Percentiles rank a stretch among this genome's conserved stretches.
phyloP scores from a whole-genome alignment of 1,140 invertebrate species.

The Popillia japonica region DNA sequence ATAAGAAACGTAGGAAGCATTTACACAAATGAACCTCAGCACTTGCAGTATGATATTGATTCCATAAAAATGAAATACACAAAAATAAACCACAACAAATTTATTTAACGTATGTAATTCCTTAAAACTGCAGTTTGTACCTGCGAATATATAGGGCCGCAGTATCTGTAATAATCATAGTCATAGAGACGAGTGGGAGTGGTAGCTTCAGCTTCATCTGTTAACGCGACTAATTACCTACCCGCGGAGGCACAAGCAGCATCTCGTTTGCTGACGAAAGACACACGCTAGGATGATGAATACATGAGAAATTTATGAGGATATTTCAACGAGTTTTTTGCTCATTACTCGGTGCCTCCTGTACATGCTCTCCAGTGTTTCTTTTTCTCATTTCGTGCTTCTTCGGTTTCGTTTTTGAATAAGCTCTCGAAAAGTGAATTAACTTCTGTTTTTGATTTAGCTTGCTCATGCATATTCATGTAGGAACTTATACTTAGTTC shows the following conservation, averaged over 20 bases:
- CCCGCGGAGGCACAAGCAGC: constrained; percentile 10
- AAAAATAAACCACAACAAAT: too few species aligned
- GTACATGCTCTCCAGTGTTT: neutral
- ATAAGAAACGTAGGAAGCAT: too few species aligned
- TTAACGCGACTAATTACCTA: constrained; percentile 35
- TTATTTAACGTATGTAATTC: too few species aligned
- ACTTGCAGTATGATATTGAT: too few species aligned
- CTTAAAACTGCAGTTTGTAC: neutral
- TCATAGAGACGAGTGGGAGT: neutral
- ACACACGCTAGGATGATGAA: constrained; percentile 33
- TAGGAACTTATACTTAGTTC: too few species aligned
- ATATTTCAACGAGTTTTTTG: constrained; percentile 36
- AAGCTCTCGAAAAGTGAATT: neutral
- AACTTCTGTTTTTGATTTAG: neutral
- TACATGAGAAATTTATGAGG: constrained; percentile 34
- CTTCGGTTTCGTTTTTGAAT: neutral
- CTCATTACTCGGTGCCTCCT: constrained; percentile 7
- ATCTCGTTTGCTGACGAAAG: constrained; percentile 33
- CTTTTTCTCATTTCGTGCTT: neutral
- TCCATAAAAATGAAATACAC: too few species aligned
- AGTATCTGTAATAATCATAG: constrained; percentile 24
- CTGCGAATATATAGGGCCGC: neutral
- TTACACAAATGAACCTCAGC: too few species aligned
- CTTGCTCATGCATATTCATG: too few species aligned
- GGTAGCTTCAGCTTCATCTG: constrained; percentile 12